Percentiles rank a stretch among this genome's conserved stretches.
These are phyloP conservation scores for Volucella bombylans DNA, from an alignment of 2,888 invertebrate genomes.

Conservation along the genomic window DNA sequence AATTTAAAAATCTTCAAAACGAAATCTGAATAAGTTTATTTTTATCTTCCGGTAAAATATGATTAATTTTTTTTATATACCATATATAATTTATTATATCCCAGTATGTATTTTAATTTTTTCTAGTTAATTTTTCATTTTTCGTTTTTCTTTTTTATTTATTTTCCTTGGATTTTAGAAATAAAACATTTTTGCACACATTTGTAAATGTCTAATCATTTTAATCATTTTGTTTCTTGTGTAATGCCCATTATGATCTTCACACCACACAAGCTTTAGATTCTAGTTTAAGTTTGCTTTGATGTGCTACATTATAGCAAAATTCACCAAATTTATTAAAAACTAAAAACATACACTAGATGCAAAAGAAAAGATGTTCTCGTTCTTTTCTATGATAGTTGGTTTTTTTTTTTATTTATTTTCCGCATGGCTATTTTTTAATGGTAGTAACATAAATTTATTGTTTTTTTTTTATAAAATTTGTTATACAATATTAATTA, in stretches of 20 bases:
- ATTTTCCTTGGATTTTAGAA: background rate
- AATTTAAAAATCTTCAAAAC: conserved; percentile 9
- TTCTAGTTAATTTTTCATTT: conserved; percentile 21
- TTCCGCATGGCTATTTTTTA: conserved; percentile 60
- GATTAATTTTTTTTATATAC: conserved; percentile 30
- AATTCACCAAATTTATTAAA: conserved; percentile 17
- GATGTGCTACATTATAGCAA: conserved; percentile 40
- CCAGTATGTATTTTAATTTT: conserved; percentile 68
- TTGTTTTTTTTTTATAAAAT: no score
- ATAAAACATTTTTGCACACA: conserved; percentile 44
- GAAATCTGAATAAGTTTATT: conserved; percentile 17
- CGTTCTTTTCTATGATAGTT: background rate
- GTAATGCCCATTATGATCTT: conserved; percentile 50
- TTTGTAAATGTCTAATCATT: conserved; percentile 23
- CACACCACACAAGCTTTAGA: conserved; percentile 47
- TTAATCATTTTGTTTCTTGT: conserved; percentile 33
- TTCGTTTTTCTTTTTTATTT: conserved; percentile 16
- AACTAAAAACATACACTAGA: conserved; percentile 26
- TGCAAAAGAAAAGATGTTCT: background rate
- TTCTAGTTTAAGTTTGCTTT: conserved; percentile 54
- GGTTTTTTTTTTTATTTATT: conserved; percentile 23
- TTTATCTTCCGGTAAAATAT: conserved; percentile 42
- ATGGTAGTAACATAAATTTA: conserved; percentile 7
- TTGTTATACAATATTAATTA: no score
- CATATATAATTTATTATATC: conserved; percentile 64